Evolutionary conservation across 1,140 invertebrate genomes (phyloP), one percentile per base, ranked within the genome.

Genomic region (Pseudomyrmex concolor): DNA sequence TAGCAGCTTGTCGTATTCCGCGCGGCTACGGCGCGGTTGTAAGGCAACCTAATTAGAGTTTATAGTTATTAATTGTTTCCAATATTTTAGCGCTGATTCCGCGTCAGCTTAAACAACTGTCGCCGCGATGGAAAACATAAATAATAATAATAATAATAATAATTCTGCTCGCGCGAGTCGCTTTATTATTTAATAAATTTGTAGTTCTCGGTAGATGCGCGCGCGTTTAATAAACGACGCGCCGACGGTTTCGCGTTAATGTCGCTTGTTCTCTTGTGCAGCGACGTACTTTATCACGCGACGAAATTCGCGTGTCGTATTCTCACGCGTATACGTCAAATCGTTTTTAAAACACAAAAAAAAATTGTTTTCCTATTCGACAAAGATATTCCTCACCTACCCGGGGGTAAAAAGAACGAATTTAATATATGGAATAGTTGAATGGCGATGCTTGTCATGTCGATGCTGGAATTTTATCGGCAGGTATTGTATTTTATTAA

Each of bases 41-140:
- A 43, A 66, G 64, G 43, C 50, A 22, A 34, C 2, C 84, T 64
- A 86, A 86, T 87, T 87, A 83, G 25, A 71, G 13, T 55, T 43
- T 34, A 64, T 25, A 22, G 17, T 86, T 45, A 85, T 85, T 85
- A 81, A 86, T 74, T 70, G 63, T 60, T 50, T 60, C 19, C 17
- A 82, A 85, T 82, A 85, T 74, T 82, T 71, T n/a, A 59, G 22
- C 76, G 12, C 66, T 15, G 54, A 15, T 45, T n/a, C 22, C 15
- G 19, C 55, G 43, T 50, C 54, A 48, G 55, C 76, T 80, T 80
- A 70, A 34, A 50, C 66, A 71, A 15, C 45, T 50, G 43, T 59
- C 43, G 66, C 43, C 50, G 22, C 66, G 12, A 68, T 19, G 62
- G 51, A 78, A 25, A 13, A 34, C 64, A 70, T 55, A 80, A 71